A percentile compares a stretch with the other conserved stretches of the same genome.
phyloP scores from a whole-genome alignment of 2,113 vertebrate species.

The Grammomys dolichurus region DNA sequence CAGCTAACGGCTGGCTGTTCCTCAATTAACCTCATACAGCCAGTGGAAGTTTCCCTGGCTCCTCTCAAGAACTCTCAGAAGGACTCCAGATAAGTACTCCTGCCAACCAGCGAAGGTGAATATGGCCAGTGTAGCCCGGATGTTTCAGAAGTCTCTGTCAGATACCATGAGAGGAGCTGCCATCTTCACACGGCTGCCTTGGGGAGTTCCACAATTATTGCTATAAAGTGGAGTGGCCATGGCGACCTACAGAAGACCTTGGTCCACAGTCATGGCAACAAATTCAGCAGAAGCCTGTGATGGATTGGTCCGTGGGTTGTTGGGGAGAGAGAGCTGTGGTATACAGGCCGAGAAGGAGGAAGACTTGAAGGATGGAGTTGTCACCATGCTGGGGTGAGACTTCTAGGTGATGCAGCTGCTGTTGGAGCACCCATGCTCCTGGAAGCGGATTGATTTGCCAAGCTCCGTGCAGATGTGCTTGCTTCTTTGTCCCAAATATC shows the following conservation, averaged over 20 bases:
- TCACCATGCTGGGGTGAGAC: not conserved
- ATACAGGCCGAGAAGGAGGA: too few species aligned
- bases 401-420: not conserved
- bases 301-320: not conserved
- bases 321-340: not conserved
- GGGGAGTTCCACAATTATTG: not conserved
- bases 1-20: not conserved
- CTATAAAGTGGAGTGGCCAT: not conserved
- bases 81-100: not conserved
- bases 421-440: not conserved
- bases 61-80: not conserved
- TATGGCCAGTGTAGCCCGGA: too few species aligned
- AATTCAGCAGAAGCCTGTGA: not conserved
- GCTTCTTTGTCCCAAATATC: not conserved
- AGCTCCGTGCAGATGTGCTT: too few species aligned
- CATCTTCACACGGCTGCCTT: not conserved
- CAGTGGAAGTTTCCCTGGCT: not conserved
- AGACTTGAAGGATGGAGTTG: not conserved
- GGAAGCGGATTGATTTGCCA: not conserved
- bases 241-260: not conserved
- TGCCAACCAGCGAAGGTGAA: not conserved
- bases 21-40: not conserved
- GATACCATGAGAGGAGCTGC: fast-evolving
- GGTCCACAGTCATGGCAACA: not conserved
- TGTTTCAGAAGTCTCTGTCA: not conserved